Evolutionary conservation across 64 coral and sea anemone genomes (phyloP).

Genomic region (Pachyseris speciosa): DNA sequence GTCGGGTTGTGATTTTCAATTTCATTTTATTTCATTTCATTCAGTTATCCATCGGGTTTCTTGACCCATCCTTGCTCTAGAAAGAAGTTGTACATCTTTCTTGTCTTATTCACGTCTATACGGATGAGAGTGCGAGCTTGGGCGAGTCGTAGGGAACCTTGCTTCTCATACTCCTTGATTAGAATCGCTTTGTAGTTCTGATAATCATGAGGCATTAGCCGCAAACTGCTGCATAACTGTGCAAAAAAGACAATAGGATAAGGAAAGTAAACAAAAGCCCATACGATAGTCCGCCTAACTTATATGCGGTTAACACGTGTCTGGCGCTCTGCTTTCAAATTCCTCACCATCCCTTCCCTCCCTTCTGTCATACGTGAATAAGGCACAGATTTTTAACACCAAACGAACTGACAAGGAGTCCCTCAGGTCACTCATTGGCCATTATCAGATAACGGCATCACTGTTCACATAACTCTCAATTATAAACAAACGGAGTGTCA

Average conservation of each 20-base stretch:
- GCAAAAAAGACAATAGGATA: neutral
- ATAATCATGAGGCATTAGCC: conserved; percentile 86
- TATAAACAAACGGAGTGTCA: too few species aligned
- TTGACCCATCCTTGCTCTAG: conserved; percentile 87
- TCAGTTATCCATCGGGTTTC: conserved; percentile 70
- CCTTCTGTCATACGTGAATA: too few species aligned
- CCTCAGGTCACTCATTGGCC: too few species aligned
- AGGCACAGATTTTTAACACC: too few species aligned
- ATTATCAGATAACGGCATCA: too few species aligned
- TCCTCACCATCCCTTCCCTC: too few species aligned
- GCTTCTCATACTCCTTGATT: conserved; percentile 86
- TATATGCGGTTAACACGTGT: too few species aligned
- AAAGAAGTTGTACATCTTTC: conserved; percentile 98
- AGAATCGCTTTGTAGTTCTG: conserved; percentile 82
- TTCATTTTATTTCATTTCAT: neutral
- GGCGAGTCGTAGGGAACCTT: conserved; percentile 78
- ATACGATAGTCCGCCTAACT: too few species aligned
- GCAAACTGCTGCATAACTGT: conserved; percentile 81
- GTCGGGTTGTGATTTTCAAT: neutral
- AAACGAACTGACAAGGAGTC: too few species aligned
- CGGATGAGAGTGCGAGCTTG: conserved; percentile 89
- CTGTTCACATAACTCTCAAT: too few species aligned
- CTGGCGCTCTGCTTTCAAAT: too few species aligned
- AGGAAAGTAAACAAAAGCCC: neutral
- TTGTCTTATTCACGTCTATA: conserved; percentile 99